Evolutionary conservation across 2,888 invertebrate genomes (phyloP).

Genomic region (Agrypnus murinus): DNA sequence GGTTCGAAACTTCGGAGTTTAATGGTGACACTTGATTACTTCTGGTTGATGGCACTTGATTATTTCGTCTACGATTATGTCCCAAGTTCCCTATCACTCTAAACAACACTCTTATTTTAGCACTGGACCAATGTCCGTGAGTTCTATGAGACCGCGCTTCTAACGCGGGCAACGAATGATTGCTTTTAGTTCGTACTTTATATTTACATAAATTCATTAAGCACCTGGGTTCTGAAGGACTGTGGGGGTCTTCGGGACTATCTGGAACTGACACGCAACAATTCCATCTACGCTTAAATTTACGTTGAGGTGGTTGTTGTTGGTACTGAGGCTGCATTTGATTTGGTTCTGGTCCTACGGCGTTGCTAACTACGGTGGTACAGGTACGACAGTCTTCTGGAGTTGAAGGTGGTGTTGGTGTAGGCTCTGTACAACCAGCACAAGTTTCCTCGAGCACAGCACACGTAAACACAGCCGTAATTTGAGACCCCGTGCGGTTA

Average conservation of each 20-base stretch:
- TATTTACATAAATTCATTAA: conserved; percentile 68
- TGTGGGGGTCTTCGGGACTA: conserved; percentile 75
- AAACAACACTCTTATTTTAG: conserved; percentile 69
- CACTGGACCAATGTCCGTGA: conserved; percentile 70
- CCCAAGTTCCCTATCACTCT: conserved; percentile 65
- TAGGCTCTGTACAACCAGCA: conserved; percentile 69
- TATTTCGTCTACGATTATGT: conserved; percentile 49
- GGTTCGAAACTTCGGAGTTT: conserved; percentile 34
- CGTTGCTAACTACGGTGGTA: conserved; percentile 59
- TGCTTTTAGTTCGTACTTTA: conserved; percentile 62
- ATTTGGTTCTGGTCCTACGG: conserved; percentile 62
- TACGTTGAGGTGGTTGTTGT: conserved; percentile 59
- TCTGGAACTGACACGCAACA: conserved; percentile 76
- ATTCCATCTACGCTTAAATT: conserved; percentile 74
- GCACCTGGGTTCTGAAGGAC: conserved; percentile 69
- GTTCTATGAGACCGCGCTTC: conserved; percentile 63
- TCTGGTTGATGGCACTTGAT: conserved; percentile 58
- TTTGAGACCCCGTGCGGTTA: conserved; percentile 59
- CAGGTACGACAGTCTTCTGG: conserved; percentile 69
- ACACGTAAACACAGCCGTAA: conserved; percentile 70
- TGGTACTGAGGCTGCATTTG: conserved; percentile 45
- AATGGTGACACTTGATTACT: conserved; percentile 70
- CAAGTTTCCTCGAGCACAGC: conserved; percentile 73
- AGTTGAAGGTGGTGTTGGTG: conserved; percentile 70
- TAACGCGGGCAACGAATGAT: conserved; percentile 59